These are phyloP conservation scores for Magallana gigas DNA, from an alignment of 1,140 invertebrate genomes.

Conservation along the genomic window DNA sequence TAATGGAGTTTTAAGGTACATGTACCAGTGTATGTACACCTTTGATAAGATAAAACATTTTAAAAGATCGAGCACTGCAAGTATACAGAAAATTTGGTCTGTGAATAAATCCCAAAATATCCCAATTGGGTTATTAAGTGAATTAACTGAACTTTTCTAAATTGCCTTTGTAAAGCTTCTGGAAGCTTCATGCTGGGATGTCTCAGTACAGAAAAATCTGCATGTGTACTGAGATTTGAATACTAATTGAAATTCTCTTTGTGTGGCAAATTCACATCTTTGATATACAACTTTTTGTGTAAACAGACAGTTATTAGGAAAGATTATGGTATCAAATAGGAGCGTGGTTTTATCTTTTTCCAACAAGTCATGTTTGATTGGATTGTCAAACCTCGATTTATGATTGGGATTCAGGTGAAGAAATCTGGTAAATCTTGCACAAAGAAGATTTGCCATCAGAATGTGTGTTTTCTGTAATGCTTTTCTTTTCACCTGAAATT, in stretches of 20 bases:
- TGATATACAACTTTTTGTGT: conserved; percentile 24
- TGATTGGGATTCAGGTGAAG: not conserved
- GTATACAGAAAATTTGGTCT: too few species aligned
- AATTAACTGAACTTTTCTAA: not conserved
- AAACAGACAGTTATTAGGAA: conserved; percentile 25
- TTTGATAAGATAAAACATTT: too few species aligned
- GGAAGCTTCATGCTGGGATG: not conserved
- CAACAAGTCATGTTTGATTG: conserved; percentile 1
- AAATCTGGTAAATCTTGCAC: not conserved
- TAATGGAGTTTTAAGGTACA: too few species aligned
- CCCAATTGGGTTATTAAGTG: not conserved
- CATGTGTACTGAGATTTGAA: conserved; percentile 19
- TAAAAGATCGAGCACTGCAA: too few species aligned
- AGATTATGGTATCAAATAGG: not conserved
- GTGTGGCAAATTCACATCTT: conserved; percentile 13
- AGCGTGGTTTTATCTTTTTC: not conserved
- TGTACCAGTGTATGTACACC: too few species aligned
- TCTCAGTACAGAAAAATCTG: conserved; percentile 19
- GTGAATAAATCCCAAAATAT: not conserved
- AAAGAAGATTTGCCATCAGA: not conserved
- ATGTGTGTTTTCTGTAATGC: too few species aligned
- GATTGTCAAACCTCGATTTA: conserved; percentile 1
- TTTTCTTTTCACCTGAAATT: too few species aligned
- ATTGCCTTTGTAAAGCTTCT: not conserved
- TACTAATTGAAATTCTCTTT: conserved; percentile 22